Evolutionary conservation across 2,113 vertebrate species (phyloP).

Genomic region (Antechinus stuartii): DNA sequence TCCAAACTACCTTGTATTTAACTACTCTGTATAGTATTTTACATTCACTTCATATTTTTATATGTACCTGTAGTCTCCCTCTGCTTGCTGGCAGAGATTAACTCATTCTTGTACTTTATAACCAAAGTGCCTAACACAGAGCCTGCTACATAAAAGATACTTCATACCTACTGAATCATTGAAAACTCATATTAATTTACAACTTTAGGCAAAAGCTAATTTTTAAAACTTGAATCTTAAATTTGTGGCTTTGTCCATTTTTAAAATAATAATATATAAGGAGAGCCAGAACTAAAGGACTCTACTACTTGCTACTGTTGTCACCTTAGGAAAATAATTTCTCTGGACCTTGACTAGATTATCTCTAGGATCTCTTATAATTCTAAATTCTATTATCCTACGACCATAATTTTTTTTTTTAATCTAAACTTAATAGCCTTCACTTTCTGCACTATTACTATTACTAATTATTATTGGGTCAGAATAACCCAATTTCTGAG

Average conservation of each 20-base stretch:
- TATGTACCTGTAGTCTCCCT: background rate
- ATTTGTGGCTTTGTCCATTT: background rate
- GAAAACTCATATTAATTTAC: background rate
- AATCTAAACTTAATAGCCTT: background rate
- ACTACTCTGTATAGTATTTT: background rate
- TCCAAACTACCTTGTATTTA: background rate
- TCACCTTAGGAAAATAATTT: slow-evolving; percentile 55
- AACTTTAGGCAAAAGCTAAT: background rate
- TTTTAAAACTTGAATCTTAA: background rate
- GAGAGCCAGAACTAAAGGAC: background rate
- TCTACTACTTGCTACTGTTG: background rate
- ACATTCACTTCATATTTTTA: background rate
- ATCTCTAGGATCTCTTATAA: slow-evolving; percentile 34
- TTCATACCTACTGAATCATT: background rate
- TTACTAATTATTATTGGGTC: background rate
- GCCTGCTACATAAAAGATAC: background rate
- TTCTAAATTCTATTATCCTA: slow-evolving; percentile 37
- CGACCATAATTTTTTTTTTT: background rate
- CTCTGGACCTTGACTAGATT: slow-evolving; percentile 32
- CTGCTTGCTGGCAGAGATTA: background rate
- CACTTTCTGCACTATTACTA: background rate
- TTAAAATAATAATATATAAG: background rate
- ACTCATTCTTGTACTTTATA: background rate
- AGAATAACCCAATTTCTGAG: background rate
- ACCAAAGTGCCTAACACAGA: background rate